Evolutionary conservation across 2,888 invertebrate genomes (phyloP).

Genomic region (Pseudococcus jackbeardsleyi): DNA sequence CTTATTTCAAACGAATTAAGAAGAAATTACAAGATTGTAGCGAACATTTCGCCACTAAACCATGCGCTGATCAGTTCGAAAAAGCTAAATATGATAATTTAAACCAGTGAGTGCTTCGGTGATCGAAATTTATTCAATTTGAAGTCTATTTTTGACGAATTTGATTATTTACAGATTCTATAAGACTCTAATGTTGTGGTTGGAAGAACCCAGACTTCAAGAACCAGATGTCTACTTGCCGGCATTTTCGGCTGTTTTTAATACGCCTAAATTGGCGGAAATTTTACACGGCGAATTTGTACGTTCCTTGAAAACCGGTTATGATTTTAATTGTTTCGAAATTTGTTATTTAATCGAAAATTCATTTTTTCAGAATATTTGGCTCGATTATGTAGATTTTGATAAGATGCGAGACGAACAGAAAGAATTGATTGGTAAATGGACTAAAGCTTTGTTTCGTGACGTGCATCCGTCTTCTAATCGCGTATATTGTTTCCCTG

Average conservation of each 20-base stretch:
- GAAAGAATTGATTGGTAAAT: conserved; percentile 72
- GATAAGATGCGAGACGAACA: conserved; percentile 74
- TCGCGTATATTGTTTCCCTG: conserved; percentile 68
- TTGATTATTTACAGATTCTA: conserved; percentile 72
- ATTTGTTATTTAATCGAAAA: neutral
- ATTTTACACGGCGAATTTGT: conserved; percentile 76
- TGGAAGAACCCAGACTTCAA: conserved; percentile 83
- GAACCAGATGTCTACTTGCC: conserved; percentile 77
- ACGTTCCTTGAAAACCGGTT: conserved; percentile 67
- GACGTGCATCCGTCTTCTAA: conserved; percentile 68
- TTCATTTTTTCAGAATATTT: conserved; percentile 72
- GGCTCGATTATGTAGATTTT: conserved; percentile 79
- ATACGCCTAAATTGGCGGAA: conserved; percentile 75
- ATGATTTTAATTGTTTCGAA: conserved; percentile 31
- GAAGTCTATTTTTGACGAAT: neutral
- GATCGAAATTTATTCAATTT: conserved; percentile 60
- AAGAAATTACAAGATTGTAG: conserved; percentile 77
- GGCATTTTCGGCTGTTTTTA: conserved; percentile 81
- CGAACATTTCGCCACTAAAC: conserved; percentile 69
- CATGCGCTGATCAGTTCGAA: conserved; percentile 66
- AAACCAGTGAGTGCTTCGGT: conserved; percentile 59
- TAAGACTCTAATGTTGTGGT: conserved; percentile 80
- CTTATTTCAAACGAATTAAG: conserved; percentile 79
- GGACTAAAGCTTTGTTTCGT: conserved; percentile 74
- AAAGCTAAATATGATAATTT: conserved; percentile 65